phyloP scores from a whole-genome alignment of 1,140 invertebrate species.

The Arion vulgaris region DNA sequence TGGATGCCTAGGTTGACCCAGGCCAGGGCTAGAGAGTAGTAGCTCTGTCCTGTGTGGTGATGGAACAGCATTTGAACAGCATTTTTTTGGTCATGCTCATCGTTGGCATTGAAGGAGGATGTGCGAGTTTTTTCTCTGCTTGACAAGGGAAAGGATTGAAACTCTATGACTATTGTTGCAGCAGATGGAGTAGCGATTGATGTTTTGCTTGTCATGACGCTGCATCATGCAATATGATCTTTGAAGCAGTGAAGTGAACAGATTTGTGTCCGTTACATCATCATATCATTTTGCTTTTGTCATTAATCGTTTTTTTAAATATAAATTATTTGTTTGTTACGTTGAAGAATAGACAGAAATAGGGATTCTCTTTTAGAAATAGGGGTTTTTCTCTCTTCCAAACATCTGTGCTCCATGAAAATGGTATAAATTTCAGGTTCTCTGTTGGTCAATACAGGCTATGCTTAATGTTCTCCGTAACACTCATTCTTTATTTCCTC shows the following conservation, averaged over 20 bases:
- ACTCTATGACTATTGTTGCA: background rate
- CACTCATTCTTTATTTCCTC: no score
- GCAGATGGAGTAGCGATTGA: background rate
- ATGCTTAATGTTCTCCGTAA: no score
- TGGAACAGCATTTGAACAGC: conserved; percentile 18
- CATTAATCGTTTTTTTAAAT: background rate
- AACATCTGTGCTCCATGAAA: no score
- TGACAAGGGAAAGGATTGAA: conserved; percentile 10
- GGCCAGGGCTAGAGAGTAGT: conserved; percentile 27
- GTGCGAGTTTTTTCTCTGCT: conserved; percentile 3
- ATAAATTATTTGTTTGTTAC: no score
- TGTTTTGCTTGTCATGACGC: background rate
- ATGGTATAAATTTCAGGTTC: no score
- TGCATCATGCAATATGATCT: background rate
- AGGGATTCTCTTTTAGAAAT: no score
- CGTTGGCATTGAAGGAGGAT: conserved; percentile 9
- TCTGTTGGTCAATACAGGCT: no score
- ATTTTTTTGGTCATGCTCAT: conserved; percentile 1
- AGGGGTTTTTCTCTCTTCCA: no score
- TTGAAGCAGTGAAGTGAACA: conserved; percentile 14
- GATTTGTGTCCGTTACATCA: conserved; percentile 11
- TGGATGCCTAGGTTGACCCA: conserved; percentile 39
- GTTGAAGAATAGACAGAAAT: no score
- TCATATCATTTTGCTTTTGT: conserved; percentile 8
- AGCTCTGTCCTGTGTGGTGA: conserved; percentile 33